Percentiles rank a stretch among this genome's conserved stretches.
Conservation (phyloP, 1,140 invertebrate species). For the Drosophila willistoni region DNA sequence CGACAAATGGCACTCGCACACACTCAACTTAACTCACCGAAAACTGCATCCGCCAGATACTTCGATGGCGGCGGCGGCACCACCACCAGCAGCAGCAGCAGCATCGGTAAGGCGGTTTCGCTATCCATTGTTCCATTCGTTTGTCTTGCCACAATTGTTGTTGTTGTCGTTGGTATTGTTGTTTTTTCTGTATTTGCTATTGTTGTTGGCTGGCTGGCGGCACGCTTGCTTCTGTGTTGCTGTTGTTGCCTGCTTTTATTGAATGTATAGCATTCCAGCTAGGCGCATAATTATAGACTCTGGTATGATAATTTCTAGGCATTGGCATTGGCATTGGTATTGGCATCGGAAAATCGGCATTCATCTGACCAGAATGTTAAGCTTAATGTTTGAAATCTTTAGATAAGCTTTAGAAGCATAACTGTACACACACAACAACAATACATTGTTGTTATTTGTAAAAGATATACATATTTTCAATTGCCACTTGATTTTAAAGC, state of each 20-base stretch:
- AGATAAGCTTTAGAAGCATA: slow-evolving; percentile 11
- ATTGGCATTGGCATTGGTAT: slow-evolving; percentile 46
- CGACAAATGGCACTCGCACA: slow-evolving; percentile 65
- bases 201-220: slow-evolving; percentile 45
- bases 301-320: slow-evolving; percentile 72
- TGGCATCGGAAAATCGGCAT: slow-evolving; percentile 32
- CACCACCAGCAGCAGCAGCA: too few relatives aligned
- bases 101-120: neutral
- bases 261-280: slow-evolving; percentile 58
- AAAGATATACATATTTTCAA: slow-evolving; percentile 3
- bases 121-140: slow-evolving; percentile 56
- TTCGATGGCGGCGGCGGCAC: neutral
- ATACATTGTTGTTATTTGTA: neutral
- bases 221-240: slow-evolving; percentile 17
- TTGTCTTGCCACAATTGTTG: slow-evolving; percentile 24
- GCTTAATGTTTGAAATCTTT: slow-evolving; percentile 46
- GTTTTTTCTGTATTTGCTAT: slow-evolving; percentile 36
- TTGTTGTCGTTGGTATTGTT: neutral
- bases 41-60: slow-evolving; percentile 41
- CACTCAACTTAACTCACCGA: slow-evolving; percentile 20
- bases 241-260: slow-evolving; percentile 47
- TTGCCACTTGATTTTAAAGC: neutral
- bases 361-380: slow-evolving; percentile 55
- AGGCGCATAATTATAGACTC: slow-evolving; percentile 66
- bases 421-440: slow-evolving; percentile 10